Base-by-base conservation (phyloP, 2,797 vertebrate species). In the Pipistrellus pipistrellus region DNA sequence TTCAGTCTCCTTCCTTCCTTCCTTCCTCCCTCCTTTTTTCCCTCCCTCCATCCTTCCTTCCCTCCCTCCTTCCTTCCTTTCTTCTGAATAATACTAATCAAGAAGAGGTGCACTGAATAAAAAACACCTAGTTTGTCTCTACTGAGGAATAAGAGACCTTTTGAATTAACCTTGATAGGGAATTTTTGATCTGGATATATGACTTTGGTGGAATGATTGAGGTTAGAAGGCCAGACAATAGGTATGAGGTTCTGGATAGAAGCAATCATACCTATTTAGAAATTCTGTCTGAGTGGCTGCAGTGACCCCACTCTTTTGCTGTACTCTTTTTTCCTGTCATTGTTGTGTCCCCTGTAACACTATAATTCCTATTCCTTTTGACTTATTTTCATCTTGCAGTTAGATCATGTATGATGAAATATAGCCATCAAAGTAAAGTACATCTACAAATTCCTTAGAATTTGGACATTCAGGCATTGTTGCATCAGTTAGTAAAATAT, bases 301-400 rank as follows among this genome's bases (percentile, higher is more conserved):
- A 66, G 64, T 66, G n/a, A 66, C 8, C 64, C 64, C 30, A 18
- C 8, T 66, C n/a, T 66, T 66, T 66, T 66, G 64, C 64, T 81
- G 13, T 17, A 30, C 15, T 69, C 20, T 32, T 66, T 66, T 62
- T 84, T 82, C 76, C 78, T 85, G 2, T 72, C 69, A 71, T 51
- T 82, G 46, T 51, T 44, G 38, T 76, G 4, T 25, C 46, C 57
- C 44, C 12, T 69, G 25, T 25, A 48, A 7, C 48, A 30, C 27
- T 84, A 10, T 51, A 64, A 76, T 86, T 81, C 17, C 72, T 88
- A 77, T 88, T 92, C 53, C 30, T 88, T 88, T 81, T 80, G n/a
- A 75, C 27, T 88, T n/a, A 53, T 78, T 75, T 85, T 80, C 27
- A 84, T 93, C 38, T 48, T 76, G n/a, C 23, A 81, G 20, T 96